A percentile compares a stretch with the other conserved stretches of the same genome.
Conservation (phyloP, 2,888 invertebrate species). For the Gasteruption jaculator region DNA sequence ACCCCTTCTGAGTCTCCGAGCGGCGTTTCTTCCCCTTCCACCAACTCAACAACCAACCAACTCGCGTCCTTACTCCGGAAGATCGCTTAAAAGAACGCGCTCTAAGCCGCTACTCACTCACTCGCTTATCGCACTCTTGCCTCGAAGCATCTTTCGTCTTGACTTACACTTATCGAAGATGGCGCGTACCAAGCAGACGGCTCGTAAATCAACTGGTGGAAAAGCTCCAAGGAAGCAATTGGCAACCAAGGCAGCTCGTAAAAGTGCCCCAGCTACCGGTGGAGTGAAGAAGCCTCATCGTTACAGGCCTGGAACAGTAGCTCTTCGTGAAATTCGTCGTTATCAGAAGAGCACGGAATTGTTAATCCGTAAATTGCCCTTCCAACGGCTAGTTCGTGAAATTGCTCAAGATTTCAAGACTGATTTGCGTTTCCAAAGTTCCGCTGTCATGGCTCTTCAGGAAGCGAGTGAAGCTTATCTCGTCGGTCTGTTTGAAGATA, state of each 20-base stretch:
- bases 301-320: conserved; percentile 74
- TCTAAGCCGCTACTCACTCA: too few species aligned
- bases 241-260: conserved; percentile 92
- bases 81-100: too few species aligned
- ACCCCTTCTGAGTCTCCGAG: too few species aligned
- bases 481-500: conserved; percentile 93
- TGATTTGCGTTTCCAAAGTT: conserved; percentile 65
- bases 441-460: conserved; percentile 67
- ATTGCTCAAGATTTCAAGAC: conserved; percentile 73
- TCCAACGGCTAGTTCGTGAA: conserved; percentile 68
- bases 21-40: too few species aligned
- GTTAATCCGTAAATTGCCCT: conserved; percentile 66
- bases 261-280: conserved; percentile 91
- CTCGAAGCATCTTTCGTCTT: too few species aligned
- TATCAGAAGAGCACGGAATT: conserved; percentile 73
- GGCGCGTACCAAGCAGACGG: conserved; percentile 97
- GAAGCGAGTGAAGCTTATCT: conserved; percentile 72
- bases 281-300: conserved; percentile 97
- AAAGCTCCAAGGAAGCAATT: conserved; percentile 92
- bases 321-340: conserved; percentile 65
- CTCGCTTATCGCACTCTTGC: too few species aligned
- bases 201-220: conserved; percentile 95
- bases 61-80: too few species aligned
- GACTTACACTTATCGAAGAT: too few species aligned
- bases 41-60: too few species aligned